These are phyloP conservation scores for Dinomys branickii DNA, from an alignment of 2,113 vertebrate genomes.

Conservation along the genomic window DNA sequence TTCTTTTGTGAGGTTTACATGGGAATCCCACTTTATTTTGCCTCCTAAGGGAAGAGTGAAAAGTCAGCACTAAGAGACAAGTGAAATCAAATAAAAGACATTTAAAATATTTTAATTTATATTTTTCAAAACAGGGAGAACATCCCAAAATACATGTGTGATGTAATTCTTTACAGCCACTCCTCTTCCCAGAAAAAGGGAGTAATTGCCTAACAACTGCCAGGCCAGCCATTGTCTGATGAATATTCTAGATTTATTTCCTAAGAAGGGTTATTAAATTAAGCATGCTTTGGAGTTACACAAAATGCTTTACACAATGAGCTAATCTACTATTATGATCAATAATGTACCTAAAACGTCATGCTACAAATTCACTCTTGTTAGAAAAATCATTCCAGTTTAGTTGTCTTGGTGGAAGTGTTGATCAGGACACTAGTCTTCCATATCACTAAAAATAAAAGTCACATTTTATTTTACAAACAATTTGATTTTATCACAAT, in stretches of 20 bases:
- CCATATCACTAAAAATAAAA: neutral
- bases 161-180: neutral
- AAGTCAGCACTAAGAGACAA: neutral
- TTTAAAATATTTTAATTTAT: conserved; percentile 24
- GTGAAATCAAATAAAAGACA: neutral
- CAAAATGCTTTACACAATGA: neutral
- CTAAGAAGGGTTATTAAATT: neutral
- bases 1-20: neutral
- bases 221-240: neutral
- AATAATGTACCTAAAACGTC: neutral
- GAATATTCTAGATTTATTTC: neutral
- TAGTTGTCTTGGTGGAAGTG: neutral
- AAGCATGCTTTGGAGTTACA: neutral
- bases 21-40: conserved; percentile 1
- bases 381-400: neutral
- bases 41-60: neutral
- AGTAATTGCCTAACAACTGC: neutral
- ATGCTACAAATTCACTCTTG: neutral
- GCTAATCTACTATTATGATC: neutral
- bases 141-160: neutral
- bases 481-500: neutral
- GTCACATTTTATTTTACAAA: neutral
- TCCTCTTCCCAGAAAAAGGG: conserved; percentile 40
- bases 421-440: neutral
- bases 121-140: neutral